phyloP scores from a whole-genome alignment of 2,888 invertebrate species.

The Chloromyia formosa region DNA sequence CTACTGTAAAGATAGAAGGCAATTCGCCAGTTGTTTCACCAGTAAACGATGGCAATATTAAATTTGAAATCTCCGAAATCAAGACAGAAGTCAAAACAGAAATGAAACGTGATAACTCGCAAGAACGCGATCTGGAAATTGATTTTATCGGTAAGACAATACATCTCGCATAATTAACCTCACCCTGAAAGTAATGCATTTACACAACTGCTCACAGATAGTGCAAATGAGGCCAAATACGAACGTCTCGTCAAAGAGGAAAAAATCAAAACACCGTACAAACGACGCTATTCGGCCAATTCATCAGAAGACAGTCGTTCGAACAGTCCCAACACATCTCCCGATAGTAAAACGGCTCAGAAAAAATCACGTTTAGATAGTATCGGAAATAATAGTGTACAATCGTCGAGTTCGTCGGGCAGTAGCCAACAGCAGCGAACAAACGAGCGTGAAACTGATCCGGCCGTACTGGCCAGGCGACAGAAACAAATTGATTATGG shows the following conservation, averaged over 20 bases:
- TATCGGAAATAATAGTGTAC: conserved; percentile 45
- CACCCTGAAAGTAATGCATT: not conserved
- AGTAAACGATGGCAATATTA: not conserved
- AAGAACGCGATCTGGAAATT: conserved; percentile 56
- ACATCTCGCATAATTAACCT: not conserved
- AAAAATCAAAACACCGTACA: conserved; percentile 63
- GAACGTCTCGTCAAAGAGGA: conserved; percentile 61
- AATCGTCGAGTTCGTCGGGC: conserved; percentile 54
- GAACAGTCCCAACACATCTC: conserved; percentile 55
- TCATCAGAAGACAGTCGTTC: conserved; percentile 59
- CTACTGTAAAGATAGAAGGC: not conserved
- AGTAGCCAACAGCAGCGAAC: not conserved
- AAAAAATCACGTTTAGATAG: conserved; percentile 53
- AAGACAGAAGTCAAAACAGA: conserved; percentile 17
- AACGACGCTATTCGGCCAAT: conserved; percentile 59
- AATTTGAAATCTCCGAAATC: conserved; percentile 5
- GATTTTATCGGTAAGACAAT: conserved; percentile 52
- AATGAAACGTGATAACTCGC: conserved; percentile 50
- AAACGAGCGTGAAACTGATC: conserved; percentile 75
- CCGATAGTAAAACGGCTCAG: conserved; percentile 42
- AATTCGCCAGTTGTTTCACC: not conserved
- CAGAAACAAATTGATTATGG: conserved; percentile 97
- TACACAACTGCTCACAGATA: too few relatives aligned
- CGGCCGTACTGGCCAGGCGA: conserved; percentile 74
- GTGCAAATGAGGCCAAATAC: conserved; percentile 61